A percentile compares a stretch with the other conserved stretches of the same genome.
These are phyloP conservation scores for Nemotelus pantherinus DNA, from an alignment of 2,888 invertebrate species.

Conservation along the genomic window DNA sequence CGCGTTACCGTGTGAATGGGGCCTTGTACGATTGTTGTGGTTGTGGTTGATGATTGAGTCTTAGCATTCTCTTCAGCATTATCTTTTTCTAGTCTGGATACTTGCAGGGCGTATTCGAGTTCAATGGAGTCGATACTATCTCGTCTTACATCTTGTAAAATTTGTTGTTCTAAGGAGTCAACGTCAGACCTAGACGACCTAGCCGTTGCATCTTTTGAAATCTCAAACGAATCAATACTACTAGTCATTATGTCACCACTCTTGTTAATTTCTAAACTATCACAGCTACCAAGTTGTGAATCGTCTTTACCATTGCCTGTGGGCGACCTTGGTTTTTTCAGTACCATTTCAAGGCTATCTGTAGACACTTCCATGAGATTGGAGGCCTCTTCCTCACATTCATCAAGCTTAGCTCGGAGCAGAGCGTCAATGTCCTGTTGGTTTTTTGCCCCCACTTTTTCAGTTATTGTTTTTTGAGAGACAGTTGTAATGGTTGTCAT, in stretches of 20 bases:
- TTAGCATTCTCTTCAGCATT: slow-evolving; percentile 48
- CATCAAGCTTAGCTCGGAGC: slow-evolving; percentile 63
- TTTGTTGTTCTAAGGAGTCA: slow-evolving; percentile 62
- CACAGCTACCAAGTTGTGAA: slow-evolving; percentile 71
- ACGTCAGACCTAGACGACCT: slow-evolving; percentile 59
- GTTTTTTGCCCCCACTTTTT: slow-evolving; percentile 45
- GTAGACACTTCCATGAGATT: slow-evolving; percentile 71
- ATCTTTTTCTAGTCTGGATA: slow-evolving; percentile 53
- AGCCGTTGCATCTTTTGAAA: slow-evolving; percentile 63
- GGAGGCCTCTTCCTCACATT: slow-evolving; percentile 60
- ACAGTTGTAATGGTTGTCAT: slow-evolving; percentile 52
- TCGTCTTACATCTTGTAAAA: slow-evolving; percentile 58
- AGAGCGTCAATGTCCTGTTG: slow-evolving; percentile 59
- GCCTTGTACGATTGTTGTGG: slow-evolving; percentile 50
- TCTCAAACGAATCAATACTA: slow-evolving; percentile 67
- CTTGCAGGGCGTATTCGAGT: slow-evolving; percentile 54
- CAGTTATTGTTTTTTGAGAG: slow-evolving; percentile 44
- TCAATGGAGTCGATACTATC: slow-evolving; percentile 64
- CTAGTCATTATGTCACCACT: slow-evolving; percentile 68
- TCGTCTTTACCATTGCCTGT: slow-evolving; percentile 64
- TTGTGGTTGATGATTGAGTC: slow-evolving; percentile 57
- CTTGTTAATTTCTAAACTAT: slow-evolving; percentile 74
- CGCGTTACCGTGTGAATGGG: slow-evolving; percentile 46
- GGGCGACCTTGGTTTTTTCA: slow-evolving; percentile 54
- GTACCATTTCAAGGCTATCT: slow-evolving; percentile 69